These are phyloP conservation scores for Narcine bancroftii DNA, from an alignment of 2,113 vertebrate species.

Conservation along the genomic window DNA sequence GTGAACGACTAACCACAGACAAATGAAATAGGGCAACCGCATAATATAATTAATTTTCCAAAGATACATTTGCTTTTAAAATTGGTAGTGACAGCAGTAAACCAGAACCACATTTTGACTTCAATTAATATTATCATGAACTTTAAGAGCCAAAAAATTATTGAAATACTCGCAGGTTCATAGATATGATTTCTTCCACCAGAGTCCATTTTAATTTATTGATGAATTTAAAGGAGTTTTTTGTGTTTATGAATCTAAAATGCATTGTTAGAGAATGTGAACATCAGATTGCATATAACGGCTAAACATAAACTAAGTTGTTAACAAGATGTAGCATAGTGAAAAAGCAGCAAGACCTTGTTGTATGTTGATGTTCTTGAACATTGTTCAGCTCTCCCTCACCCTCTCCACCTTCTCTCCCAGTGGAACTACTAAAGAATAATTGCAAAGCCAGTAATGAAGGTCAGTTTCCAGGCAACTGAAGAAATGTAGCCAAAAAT, in stretches of 20 bases:
- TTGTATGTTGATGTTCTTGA: not conserved
- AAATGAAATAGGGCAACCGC: not conserved
- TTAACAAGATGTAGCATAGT: not conserved
- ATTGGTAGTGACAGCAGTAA: not conserved
- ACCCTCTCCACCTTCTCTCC: not conserved
- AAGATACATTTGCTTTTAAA: not conserved
- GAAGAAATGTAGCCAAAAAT: not conserved
- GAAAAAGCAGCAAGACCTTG: not conserved
- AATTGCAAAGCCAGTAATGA: not conserved
- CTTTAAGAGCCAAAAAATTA: not conserved
- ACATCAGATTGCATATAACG: not conserved
- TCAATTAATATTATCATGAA: slow-evolving; percentile 21
- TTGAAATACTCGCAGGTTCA: not conserved
- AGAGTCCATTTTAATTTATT: slow-evolving; percentile 1
- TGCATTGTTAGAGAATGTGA: not conserved
- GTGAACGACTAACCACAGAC: not conserved
- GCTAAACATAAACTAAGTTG: not conserved
- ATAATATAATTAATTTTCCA: not conserved
- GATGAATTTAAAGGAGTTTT: not conserved
- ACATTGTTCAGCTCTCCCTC: not conserved
- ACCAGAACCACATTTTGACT: not conserved
- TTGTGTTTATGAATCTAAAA: not conserved
- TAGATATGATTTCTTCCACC: not conserved
- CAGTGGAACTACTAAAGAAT: not conserved
- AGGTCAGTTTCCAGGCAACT: not conserved